Conservation (phyloP, 2,888 invertebrate species). For the Arrhopalites spinosus region DNA sequence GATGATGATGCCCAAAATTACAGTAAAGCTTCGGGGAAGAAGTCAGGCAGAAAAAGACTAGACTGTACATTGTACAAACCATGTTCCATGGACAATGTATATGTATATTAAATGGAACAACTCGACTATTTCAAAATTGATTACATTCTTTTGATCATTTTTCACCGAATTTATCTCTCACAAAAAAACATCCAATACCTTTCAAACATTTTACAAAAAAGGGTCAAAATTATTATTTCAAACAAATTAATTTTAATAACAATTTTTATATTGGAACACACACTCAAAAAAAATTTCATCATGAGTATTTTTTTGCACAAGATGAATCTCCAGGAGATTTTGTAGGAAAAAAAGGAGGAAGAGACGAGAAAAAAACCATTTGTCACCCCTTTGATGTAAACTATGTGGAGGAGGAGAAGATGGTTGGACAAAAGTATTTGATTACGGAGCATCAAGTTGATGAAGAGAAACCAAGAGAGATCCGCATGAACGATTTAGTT, state of each 20-base stretch:
- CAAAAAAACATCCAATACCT: no score
- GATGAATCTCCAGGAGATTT: no score
- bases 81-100: no score
- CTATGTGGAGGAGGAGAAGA: conserved; percentile 10
- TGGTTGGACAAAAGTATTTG: background rate
- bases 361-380: conserved; percentile 15
- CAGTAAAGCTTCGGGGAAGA: background rate
- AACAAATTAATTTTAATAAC: no score
- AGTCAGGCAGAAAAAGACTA: background rate
- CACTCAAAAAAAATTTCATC: no score
- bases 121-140: no score
- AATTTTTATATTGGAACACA: no score
- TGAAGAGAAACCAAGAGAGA: conserved; percentile 27
- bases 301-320: no score
- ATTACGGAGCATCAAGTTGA: background rate
- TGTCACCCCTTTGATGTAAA: conserved; percentile 26
- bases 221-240: no score
- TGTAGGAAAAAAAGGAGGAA: background rate
- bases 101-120: no score
- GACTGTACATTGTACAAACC: background rate
- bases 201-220: no score
- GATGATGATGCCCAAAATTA: background rate
- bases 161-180: background rate
- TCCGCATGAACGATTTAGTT: conserved; percentile 36
- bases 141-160: conserved; percentile 1